phyloP scores from a whole-genome alignment of 2,797 vertebrate species.

The Lacerta viridis region DNA sequence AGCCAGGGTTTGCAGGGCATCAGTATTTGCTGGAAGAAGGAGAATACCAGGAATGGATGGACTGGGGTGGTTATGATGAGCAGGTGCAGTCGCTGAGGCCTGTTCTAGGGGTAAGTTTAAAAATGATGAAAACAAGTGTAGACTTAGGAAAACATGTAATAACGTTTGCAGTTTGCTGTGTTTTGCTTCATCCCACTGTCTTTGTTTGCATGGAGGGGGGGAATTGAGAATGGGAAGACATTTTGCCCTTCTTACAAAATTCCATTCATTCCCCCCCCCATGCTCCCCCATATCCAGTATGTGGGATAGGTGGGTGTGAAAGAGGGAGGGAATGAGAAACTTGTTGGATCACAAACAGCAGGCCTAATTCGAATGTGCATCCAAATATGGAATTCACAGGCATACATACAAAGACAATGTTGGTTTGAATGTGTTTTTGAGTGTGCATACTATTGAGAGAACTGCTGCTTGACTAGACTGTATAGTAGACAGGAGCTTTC shows the following conservation, averaged over 20 bases:
- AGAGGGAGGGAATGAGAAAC: not conserved
- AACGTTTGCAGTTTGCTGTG: not conserved
- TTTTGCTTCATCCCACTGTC: too few relatives aligned
- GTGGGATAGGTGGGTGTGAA: not conserved
- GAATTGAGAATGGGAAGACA: not conserved
- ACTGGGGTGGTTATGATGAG: conserved; percentile 89
- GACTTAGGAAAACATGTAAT: not conserved
- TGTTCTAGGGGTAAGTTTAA: conserved; percentile 86
- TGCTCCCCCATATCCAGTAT: not conserved
- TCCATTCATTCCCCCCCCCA: too few relatives aligned
- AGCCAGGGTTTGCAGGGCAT: conserved; percentile 89
- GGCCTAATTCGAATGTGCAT: not conserved
- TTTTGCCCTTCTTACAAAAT: not conserved
- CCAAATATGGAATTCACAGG: not conserved
- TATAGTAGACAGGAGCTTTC: not conserved
- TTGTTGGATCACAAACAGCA: not conserved
- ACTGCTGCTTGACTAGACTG: not conserved
- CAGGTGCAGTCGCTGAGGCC: conserved; percentile 89
- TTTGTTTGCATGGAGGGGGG: not conserved
- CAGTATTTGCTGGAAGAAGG: conserved; percentile 98
- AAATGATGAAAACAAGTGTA: not conserved
- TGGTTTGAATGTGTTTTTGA: not conserved
- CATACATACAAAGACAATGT: not conserved
- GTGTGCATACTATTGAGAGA: not conserved
- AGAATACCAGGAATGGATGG: conserved; percentile 87